phyloP scores from a whole-genome alignment of 2,888 invertebrate genomes.

The Himalopsyche japonica region DNA sequence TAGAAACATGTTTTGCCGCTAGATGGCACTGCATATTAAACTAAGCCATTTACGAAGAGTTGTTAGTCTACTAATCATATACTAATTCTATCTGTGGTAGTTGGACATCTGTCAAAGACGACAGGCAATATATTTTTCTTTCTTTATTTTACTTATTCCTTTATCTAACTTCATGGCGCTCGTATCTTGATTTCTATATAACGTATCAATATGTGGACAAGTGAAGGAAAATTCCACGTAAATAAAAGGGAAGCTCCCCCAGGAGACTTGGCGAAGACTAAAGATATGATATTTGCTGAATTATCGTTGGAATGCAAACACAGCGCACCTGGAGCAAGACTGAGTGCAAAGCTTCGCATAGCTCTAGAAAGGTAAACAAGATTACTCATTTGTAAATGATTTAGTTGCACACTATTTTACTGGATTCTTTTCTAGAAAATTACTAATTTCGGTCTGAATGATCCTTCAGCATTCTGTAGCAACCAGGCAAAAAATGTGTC shows the following conservation, averaged over 20 bases:
- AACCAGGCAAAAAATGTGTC: neutral
- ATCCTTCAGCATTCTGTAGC: neutral
- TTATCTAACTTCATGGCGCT: neutral
- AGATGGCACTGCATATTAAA: too few relatives aligned
- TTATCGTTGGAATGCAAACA: constrained; percentile 69
- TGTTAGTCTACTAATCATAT: neutral
- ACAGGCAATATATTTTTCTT: neutral
- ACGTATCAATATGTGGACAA: constrained; percentile 19
- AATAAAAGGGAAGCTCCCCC: constrained; percentile 8
- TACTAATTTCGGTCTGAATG: neutral
- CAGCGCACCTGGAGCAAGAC: constrained; percentile 69
- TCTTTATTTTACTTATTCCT: neutral
- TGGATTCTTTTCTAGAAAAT: neutral
- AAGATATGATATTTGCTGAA: constrained; percentile 61
- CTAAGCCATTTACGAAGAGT: too few relatives aligned
- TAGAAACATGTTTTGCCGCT: too few relatives aligned
- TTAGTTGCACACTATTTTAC: neutral
- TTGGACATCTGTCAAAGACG: neutral
- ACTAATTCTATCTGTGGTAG: constrained; percentile 2
- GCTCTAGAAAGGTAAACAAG: constrained; percentile 50
- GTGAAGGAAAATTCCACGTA: constrained; percentile 5
- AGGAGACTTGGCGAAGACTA: constrained; percentile 16
- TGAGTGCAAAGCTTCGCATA: constrained; percentile 54
- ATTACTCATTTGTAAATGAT: neutral
- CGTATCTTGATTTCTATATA: neutral